Base-by-base conservation (phyloP, 2,113 vertebrate species). In the Salvator merianae region DNA sequence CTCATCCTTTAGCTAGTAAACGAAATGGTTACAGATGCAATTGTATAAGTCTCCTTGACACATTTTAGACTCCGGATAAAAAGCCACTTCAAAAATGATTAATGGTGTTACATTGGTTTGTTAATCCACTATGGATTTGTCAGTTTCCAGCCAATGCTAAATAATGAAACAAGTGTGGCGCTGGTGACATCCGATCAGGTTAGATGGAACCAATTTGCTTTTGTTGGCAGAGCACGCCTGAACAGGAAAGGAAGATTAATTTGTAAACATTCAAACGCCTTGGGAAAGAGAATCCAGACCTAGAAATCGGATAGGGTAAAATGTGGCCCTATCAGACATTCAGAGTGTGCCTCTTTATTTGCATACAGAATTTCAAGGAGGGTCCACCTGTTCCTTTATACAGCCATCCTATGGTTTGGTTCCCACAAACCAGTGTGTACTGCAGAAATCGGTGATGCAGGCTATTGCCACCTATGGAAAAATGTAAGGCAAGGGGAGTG, bases 121-220 rank as follows among this genome's bases (percentile, higher is more conserved):
- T 90, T 91, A 87, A 81, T 78, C 50, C 32, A 81, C 88, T 76
- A 89, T 12, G 81, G 73, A 79, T 84, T 65, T 80, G 89, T 40
- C 16, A 0, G 79, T 87, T 50, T 34, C 76, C 38, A 34, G 80
- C 75, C 88, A 93, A 86, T 88, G 86, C 79, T 34, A 18, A 78
- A 79, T 92, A 91, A 92, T 89, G 87, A 83, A 92, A 90, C 88
- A 88, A 87, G 72, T 59, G 79, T 80, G 86, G 73, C 72, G 91
- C 89, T 87, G 84, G 87, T 82, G 84, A 81, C 47, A 77, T 86
- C 79, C 43, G 90, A 92, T 92, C 91, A 82, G 89, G 87, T 76
- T 30, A 75, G 85, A 83, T 84, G 82, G 79, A 92, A 32, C 26
- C 79, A 62, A 47, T 90, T 86, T 18, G 59, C 84, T 86, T 53